Evolutionary conservation across 1,140 invertebrate genomes (phyloP).

Genomic region (Globodera rostochiensis): DNA sequence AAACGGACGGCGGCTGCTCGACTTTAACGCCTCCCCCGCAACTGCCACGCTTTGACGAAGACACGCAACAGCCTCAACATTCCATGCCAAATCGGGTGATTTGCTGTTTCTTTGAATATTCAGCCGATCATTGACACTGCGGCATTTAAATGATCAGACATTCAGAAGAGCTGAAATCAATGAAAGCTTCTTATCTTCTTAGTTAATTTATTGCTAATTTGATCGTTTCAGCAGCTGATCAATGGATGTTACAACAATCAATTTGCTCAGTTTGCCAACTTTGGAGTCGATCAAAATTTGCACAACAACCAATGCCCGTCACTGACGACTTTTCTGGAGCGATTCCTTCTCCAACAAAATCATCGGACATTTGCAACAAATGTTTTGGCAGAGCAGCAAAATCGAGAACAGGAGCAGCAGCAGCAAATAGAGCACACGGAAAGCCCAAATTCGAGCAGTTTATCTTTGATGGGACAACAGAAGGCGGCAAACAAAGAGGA

Average conservation of each 20-base stretch:
- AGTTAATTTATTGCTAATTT: not conserved
- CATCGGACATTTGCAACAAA: not conserved
- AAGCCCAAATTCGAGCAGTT: not conserved
- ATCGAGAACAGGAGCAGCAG: too few species aligned
- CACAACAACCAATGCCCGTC: too few species aligned
- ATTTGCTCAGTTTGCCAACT: too few species aligned
- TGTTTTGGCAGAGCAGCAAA: not conserved
- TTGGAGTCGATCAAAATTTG: too few species aligned
- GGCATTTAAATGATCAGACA: too few species aligned
- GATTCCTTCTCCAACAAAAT: not conserved
- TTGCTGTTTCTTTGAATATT: too few species aligned
- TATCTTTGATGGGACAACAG: too few species aligned
- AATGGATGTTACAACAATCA: too few species aligned
- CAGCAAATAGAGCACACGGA: not conserved
- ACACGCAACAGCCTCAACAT: not conserved
- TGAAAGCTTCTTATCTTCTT: too few species aligned
- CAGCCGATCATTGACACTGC: too few species aligned
- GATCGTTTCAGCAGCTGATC: not conserved
- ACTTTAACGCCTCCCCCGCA: not conserved
- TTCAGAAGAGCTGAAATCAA: too few species aligned
- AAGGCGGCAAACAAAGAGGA: too few species aligned
- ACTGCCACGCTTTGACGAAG: not conserved
- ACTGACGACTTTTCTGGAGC: not conserved
- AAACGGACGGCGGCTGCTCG: not conserved
- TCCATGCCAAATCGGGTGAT: not conserved